Conservation (phyloP, 1,140 invertebrate species). For the Euwallacea similis region DNA sequence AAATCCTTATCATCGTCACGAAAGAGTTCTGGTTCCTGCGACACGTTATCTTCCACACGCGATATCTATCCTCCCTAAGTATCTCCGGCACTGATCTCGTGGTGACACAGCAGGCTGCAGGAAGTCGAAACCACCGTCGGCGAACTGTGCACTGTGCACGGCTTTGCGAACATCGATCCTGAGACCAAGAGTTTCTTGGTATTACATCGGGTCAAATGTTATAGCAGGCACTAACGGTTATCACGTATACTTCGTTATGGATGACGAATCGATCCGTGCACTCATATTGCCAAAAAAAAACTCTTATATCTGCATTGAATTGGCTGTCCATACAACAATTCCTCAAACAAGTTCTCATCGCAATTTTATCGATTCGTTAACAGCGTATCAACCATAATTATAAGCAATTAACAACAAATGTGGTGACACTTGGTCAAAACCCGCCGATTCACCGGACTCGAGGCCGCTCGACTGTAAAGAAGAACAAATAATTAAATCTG, state of each 20-base stretch:
- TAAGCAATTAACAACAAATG: constrained; percentile 15
- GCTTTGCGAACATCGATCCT: constrained; percentile 19
- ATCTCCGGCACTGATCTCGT: constrained; percentile 14
- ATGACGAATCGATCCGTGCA: constrained; percentile 2
- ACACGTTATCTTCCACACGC: neutral
- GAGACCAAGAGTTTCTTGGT: constrained; percentile 14
- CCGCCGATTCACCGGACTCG: neutral
- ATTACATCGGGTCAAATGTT: constrained; percentile 23
- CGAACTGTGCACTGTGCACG: constrained; percentile 6
- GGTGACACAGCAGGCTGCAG: constrained; percentile 20
- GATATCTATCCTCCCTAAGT: neutral
- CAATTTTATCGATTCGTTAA: constrained; percentile 4
- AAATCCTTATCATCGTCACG: no score
- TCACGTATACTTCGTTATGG: constrained; percentile 12
- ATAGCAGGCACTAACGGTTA: constrained; percentile 16
- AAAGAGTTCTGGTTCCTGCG: neutral
- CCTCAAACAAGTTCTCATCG: neutral
- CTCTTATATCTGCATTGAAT: neutral
- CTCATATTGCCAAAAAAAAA: neutral
- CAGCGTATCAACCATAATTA: constrained; percentile 15
- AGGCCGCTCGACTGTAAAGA: constrained; percentile 6
- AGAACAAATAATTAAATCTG: constrained; percentile 23
- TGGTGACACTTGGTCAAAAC: constrained; percentile 19
- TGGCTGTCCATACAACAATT: neutral
- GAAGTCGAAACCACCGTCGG: constrained; percentile 19